phyloP scores from a whole-genome alignment of 2,113 vertebrate species.

The Dromaius novaehollandiae region DNA sequence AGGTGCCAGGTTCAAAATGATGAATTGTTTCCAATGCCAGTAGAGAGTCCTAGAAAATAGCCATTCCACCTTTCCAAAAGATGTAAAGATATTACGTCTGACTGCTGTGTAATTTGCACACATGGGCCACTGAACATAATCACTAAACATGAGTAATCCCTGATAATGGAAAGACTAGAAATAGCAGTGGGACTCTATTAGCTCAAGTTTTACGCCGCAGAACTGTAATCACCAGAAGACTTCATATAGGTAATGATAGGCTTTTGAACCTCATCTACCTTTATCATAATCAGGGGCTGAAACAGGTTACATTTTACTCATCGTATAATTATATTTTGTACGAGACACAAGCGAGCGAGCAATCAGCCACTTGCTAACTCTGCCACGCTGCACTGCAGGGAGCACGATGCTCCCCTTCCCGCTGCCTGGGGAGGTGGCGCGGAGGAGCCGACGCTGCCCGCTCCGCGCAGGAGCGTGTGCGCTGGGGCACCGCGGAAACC shows the following conservation, averaged over 20 bases:
- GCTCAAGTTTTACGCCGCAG: neutral
- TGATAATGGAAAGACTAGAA: neutral
- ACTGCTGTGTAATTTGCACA: neutral
- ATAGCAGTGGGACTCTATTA: neutral
- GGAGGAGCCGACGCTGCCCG: neutral
- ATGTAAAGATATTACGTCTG: neutral
- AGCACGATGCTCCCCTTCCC: neutral
- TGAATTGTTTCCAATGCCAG: neutral
- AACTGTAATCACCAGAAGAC: neutral
- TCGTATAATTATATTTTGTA: neutral
- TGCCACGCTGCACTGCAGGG: rapidly evolving
- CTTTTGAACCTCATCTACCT: neutral
- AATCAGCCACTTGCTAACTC: neutral
- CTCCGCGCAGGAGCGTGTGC: neutral
- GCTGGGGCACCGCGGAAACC: neutral
- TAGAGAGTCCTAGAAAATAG: neutral
- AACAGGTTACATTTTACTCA: neutral
- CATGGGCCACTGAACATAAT: neutral
- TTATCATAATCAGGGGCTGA: neutral
- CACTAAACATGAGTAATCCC: neutral
- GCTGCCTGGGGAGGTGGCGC: neutral
- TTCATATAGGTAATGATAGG: neutral
- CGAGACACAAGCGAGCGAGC: neutral
- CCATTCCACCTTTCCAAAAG: neutral
- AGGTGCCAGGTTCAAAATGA: neutral